phyloP scores from a whole-genome alignment of 2,888 invertebrate genomes.

The Eumacrocentrus americanus region DNA sequence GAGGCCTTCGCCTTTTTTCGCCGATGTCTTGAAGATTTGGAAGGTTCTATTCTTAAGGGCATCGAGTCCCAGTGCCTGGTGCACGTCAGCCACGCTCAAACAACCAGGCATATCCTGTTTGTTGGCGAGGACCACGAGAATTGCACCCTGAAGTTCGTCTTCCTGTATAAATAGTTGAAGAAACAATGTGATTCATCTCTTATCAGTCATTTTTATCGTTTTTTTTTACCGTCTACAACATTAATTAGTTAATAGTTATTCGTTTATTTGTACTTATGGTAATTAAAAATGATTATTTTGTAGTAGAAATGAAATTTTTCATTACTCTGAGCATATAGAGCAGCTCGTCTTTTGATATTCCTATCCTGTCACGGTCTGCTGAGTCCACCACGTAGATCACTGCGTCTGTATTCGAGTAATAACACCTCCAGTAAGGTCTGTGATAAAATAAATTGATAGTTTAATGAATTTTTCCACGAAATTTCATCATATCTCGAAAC shows the following conservation, averaged over 20 bases:
- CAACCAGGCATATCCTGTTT: slow-evolving; percentile 99
- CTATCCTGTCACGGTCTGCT: slow-evolving; percentile 97
- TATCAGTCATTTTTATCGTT: too few relatives aligned
- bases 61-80: slow-evolving; percentile 93
- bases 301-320: slow-evolving; percentile 8
- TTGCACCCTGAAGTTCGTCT: slow-evolving; percentile 94
- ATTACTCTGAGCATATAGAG: slow-evolving; percentile 92
- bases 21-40: slow-evolving; percentile 99
- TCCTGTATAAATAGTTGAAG: too few relatives aligned
- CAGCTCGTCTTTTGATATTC: slow-evolving; percentile 97
- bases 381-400: slow-evolving; percentile 99
- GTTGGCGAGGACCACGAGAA: slow-evolving; percentile 96
- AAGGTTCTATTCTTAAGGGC: slow-evolving; percentile 96
- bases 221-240: slow-evolving; percentile 1
- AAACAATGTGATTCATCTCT: too few relatives aligned
- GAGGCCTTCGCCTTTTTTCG: slow-evolving; percentile 96
- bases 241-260: slow-evolving; percentile 4
- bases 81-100: slow-evolving; percentile 95
- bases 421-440: slow-evolving; percentile 99
- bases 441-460: slow-evolving; percentile 48
- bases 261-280: too few relatives aligned
- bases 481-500: too few relatives aligned
- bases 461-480: not conserved
- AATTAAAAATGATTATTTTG: slow-evolving; percentile 17
- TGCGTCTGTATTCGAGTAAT: slow-evolving; percentile 99